Base-by-base conservation (phyloP, 2,113 vertebrate genomes). In the Zosterops lateralis region DNA sequence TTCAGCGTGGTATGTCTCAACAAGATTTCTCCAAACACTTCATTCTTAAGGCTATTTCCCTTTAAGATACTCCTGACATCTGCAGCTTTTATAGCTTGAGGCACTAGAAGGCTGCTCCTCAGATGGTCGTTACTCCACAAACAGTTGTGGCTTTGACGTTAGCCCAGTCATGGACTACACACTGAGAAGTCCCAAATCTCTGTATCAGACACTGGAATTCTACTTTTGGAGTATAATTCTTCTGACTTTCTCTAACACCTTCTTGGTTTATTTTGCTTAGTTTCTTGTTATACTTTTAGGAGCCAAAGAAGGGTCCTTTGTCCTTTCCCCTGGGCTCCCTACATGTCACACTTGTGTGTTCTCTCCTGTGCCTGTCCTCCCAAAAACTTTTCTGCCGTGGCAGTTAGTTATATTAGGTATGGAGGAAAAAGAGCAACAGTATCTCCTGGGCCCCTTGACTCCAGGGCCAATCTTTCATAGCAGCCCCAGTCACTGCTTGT, bases 1-100 rank as follows among this genome's bases (percentile, higher is more conserved):
- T 93, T 84, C 91, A 83, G 85, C 0, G 1, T 79, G 78, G 87
- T 96, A 90, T 48, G 80, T 95, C 95, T 96, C 96, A 97, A 96
- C 94, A 95, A 87, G 85, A 82, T 91, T 89, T 89, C 91, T 96
- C 88, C 72, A 66, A 92, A 87, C 89, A 96, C 93, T 93, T 88
- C 75, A 92, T 96, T 90, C 89, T 91, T 95, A 84, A 91, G 85
- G 79, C 78, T 89, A 75, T 95, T 96, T 87, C 60, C 72, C 91
- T 93, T 87, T 87, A 92, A 96, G 84, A 85, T 54, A 92, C 34
- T 93, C 80, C 91, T 85, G 83, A 89, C 92, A 96, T 94, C 89
- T 96, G 95, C 92, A 82, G 50, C 66, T 97, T 97, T 96, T 96
- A 96, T 57, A 47, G 92, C 89, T 71, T 31, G 50, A 84, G 89